Evolutionary conservation across 2,888 invertebrate genomes (phyloP).

Genomic region (Drosophila picticornis): DNA sequence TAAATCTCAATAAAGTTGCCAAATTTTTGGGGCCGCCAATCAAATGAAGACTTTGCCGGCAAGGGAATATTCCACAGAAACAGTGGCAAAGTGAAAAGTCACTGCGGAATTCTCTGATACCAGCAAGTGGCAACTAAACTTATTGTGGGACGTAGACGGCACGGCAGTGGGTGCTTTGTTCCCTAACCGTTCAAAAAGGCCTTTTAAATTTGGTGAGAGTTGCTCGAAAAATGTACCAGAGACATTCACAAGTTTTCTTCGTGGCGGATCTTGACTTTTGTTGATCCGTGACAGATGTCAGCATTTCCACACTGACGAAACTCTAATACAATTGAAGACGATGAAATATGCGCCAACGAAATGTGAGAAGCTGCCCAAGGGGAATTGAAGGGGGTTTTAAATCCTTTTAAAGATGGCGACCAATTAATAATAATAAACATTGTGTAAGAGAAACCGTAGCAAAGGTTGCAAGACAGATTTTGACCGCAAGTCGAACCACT

Average conservation of each 20-base stretch:
- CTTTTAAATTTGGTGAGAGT: no score
- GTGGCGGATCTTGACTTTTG: neutral
- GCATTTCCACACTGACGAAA: neutral
- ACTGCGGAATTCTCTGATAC: neutral
- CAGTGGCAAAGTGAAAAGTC: neutral
- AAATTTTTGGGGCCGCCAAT: constrained; percentile 2
- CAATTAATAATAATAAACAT: neutral
- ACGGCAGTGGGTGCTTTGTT: neutral
- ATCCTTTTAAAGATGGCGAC: neutral
- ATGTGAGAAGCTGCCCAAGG: neutral
- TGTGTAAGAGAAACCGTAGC: neutral
- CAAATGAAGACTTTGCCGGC: neutral
- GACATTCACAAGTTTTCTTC: neutral
- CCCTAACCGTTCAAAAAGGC: no score
- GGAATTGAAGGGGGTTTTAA: neutral
- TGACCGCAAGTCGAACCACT: neutral
- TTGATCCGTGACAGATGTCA: neutral
- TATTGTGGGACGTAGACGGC: neutral
- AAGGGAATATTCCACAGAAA: neutral
- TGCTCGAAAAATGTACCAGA: neutral
- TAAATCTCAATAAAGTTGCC: neutral
- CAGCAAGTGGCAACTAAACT: neutral
- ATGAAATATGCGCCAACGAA: neutral
- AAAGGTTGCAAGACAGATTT: no score
- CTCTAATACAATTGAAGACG: no score